Base-by-base conservation (phyloP, 2,797 vertebrate genomes). In the Alauda arvensis region DNA sequence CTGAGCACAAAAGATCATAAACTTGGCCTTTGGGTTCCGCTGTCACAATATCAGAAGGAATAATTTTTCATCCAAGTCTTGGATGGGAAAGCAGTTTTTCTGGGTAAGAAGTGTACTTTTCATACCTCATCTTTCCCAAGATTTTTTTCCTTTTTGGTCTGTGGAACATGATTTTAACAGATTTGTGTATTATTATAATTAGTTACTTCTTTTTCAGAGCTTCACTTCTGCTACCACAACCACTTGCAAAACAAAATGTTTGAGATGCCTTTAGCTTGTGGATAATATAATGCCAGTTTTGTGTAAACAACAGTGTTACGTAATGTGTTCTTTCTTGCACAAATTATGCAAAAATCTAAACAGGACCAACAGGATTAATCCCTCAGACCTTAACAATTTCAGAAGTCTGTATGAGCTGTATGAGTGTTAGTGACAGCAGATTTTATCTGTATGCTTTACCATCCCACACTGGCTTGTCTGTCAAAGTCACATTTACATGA, bases 321-420 rank as follows among this genome's bases (percentile, higher is more conserved):
- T 85, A 90, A 85, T 81, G 37, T 23, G 9, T 91, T 60, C 63
- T 87, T 93, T 91, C 81, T 93, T 74, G 45, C 62, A 40, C 42
- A 79, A 72, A 89, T 88, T 77, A 82, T 75, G 43, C 48, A 84
- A 79, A 93, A 91, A 77, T 91, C 43, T 85, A 59, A 86, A 93
- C 62, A 71, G 28, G 77, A 78, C 53, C 48, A 84, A 48, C 25
- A 75, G 45, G 61, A 68, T 72, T 70, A 87, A 70, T 91, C 62
- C 29, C 49, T 77, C 4, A 4, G 43, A 79, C 45, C 26, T 77
- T 74, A 87, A 68, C 24, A 51, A 51, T 77, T 88, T 87, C 68
- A 84, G 40, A 82, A 82, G 26, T 34, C n/a, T 45, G 12, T 59
- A 25, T 67, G 69, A 42, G 4, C 53, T 76, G 11, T 45, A 4